These are phyloP conservation scores for Triops cancriformis DNA, from an alignment of 1,140 invertebrate genomes.

Conservation along the genomic window DNA sequence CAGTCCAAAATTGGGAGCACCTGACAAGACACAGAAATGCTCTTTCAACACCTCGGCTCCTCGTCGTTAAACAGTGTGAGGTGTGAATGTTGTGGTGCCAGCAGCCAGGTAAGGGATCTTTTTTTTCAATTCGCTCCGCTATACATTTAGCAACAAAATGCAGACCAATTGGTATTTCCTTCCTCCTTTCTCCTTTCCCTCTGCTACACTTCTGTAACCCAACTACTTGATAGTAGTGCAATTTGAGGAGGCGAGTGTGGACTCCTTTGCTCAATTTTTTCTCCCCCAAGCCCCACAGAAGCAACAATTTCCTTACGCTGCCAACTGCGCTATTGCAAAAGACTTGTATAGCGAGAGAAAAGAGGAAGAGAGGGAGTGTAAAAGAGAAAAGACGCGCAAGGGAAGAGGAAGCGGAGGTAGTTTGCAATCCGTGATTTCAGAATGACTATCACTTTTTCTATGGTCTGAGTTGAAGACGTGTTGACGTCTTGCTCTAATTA, in stretches of 20 bases:
- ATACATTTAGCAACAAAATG: neutral
- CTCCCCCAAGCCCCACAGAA: no score
- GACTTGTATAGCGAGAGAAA: no score
- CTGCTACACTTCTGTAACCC: neutral
- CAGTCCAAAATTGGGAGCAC: neutral
- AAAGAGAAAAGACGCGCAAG: neutral
- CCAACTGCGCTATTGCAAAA: no score
- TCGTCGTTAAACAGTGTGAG: neutral
- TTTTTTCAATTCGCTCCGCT: neutral
- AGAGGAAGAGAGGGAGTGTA: no score
- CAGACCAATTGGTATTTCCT: neutral
- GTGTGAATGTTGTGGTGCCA: neutral
- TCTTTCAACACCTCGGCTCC: neutral
- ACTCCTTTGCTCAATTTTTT: neutral
- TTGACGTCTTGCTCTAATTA: slow-evolving; percentile 11
- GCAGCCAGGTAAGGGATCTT: neutral
- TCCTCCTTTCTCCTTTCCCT: slow-evolving; percentile 5
- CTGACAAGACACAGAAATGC: neutral
- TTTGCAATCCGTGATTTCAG: neutral
- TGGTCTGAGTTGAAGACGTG: neutral
- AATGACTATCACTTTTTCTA: slow-evolving; percentile 11
- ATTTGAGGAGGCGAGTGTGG: neutral
- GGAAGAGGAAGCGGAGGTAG: neutral
- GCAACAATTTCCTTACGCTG: no score
- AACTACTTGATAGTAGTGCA: neutral